Percentiles rank a stretch among this genome's conserved stretches.
These are phyloP conservation scores for Allobates femoralis DNA, from an alignment of 2,797 vertebrate genomes.

Conservation along the genomic window DNA sequence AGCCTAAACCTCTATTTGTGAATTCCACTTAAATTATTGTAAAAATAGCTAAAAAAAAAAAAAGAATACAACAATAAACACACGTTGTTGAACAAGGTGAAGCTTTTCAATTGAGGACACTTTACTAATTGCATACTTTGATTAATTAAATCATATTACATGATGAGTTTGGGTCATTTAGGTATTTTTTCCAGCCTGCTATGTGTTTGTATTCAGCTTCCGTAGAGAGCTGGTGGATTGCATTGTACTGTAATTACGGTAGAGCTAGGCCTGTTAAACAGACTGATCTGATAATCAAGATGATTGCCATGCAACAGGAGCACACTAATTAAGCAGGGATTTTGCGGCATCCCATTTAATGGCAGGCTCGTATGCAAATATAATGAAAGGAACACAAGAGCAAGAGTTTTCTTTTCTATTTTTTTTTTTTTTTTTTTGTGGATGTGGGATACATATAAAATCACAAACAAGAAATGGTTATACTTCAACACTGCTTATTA, in stretches of 20 bases:
- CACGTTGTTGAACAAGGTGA: background rate
- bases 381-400: slow-evolving; percentile 33
- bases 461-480: background rate
- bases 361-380: slow-evolving; percentile 49
- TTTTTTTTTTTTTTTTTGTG: background rate
- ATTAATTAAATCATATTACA: slow-evolving; percentile 44
- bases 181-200: background rate
- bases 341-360: slow-evolving; percentile 43
- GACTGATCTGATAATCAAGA: slow-evolving; percentile 59
- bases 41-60: background rate
- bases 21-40: background rate
- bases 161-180: background rate
- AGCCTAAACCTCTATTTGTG: too few relatives aligned
- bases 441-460: background rate
- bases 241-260: slow-evolving; percentile 52
- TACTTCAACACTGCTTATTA: background rate
- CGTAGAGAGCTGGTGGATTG: slow-evolving; percentile 44
- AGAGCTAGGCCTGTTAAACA: slow-evolving; percentile 44
- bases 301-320: slow-evolving; percentile 42
- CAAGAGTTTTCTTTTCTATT: slow-evolving; percentile 15
- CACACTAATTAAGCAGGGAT: slow-evolving; percentile 56
- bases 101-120: slow-evolving; percentile 3
- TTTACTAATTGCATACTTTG: slow-evolving; percentile 22
- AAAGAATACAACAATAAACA: background rate
- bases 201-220: slow-evolving; percentile 39